Evolutionary conservation across 2,888 invertebrate genomes (phyloP).

Genomic region (Nomada fabriciana): DNA sequence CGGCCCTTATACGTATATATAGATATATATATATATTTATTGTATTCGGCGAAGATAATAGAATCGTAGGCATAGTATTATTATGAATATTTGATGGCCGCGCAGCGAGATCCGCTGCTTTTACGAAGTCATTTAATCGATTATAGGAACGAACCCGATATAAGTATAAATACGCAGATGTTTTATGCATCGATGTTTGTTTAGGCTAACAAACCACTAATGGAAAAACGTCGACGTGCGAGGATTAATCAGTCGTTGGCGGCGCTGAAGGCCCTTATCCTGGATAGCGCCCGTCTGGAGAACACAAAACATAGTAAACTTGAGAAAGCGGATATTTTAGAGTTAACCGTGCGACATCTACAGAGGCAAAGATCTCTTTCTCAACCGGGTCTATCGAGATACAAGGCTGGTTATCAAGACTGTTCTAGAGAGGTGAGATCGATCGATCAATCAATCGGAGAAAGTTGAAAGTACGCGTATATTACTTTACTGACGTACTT

Average conservation of each 20-base stretch:
- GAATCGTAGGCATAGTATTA: too few relatives aligned
- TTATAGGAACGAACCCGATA: too few relatives aligned
- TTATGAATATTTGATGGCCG: too few relatives aligned
- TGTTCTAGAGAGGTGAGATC: slow-evolving; percentile 87
- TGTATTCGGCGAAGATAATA: too few relatives aligned
- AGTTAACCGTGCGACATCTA: slow-evolving; percentile 92
- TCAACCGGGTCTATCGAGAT: slow-evolving; percentile 87
- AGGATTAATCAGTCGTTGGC: slow-evolving; percentile 91
- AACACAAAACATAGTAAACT: slow-evolving; percentile 92
- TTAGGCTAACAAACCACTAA: slow-evolving; percentile 91
- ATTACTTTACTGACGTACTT: background rate
- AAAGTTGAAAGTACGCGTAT: background rate
- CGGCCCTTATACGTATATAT: too few relatives aligned
- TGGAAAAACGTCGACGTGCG: slow-evolving; percentile 91
- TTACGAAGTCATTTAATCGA: too few relatives aligned
- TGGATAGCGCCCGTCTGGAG: slow-evolving; percentile 89
- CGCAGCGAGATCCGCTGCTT: too few relatives aligned
- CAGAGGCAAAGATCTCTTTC: slow-evolving; percentile 90
- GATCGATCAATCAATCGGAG: background rate
- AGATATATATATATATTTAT: too few relatives aligned
- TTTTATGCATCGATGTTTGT: slow-evolving; percentile 23
- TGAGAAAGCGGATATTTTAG: slow-evolving; percentile 94
- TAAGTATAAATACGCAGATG: background rate
- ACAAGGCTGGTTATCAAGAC: slow-evolving; percentile 88
- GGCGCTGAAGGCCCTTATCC: slow-evolving; percentile 89